A percentile compares a stretch with the other conserved stretches of the same genome.
phyloP scores from a whole-genome alignment of 2,888 invertebrate genomes.

The Sympetrum striolatum region DNA sequence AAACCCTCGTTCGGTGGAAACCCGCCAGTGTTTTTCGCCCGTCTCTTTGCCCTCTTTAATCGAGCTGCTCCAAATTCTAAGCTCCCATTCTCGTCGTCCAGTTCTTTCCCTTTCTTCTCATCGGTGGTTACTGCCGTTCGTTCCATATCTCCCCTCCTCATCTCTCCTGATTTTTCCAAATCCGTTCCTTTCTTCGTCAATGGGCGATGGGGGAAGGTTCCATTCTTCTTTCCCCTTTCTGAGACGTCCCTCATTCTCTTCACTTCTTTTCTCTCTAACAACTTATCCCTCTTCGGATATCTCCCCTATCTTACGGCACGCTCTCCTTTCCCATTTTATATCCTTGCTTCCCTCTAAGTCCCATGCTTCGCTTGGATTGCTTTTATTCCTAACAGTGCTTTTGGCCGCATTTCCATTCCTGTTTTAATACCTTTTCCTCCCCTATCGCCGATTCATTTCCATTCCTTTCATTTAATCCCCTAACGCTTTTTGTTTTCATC shows the following conservation, averaged over 20 bases:
- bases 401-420: too few species aligned
- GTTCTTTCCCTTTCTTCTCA: too few species aligned
- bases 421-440: too few species aligned
- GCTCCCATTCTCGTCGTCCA: not conserved
- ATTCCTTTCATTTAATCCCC: too few species aligned
- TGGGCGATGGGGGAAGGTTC: too few species aligned
- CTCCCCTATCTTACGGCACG: not conserved
- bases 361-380: too few species aligned
- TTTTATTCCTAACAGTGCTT: too few species aligned
- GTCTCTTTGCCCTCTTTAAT: not conserved
- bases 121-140: too few species aligned
- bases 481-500: too few species aligned
- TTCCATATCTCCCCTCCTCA: not conserved
- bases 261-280: not conserved
- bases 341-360: not conserved
- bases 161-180: not conserved
- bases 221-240: not conserved
- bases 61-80: not conserved
- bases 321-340: not conserved
- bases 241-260: not conserved
- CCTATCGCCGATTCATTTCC: too few species aligned
- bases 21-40: constrained; percentile 20
- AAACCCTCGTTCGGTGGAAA: not conserved
- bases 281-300: not conserved
- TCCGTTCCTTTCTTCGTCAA: not conserved